Conservation (phyloP, 2,888 invertebrate genomes). For the Macropis europaea region DNA sequence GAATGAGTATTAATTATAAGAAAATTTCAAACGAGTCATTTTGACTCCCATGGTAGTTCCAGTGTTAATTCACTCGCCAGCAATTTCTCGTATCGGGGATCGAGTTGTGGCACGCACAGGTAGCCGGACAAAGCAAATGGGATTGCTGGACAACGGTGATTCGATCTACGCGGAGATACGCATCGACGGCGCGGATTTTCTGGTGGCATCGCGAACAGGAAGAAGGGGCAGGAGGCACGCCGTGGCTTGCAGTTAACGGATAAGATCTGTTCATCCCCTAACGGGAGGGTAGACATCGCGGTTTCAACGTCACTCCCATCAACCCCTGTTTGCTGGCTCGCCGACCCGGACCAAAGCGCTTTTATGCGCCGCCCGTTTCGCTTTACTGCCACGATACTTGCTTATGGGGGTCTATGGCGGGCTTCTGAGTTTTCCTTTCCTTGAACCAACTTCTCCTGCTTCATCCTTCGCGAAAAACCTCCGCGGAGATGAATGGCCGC, state of each 20-base stretch:
- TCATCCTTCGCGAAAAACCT: neutral
- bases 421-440: slow-evolving; percentile 34
- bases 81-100: neutral
- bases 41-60: no score
- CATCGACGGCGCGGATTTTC: slow-evolving; percentile 56
- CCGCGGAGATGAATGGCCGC: no score
- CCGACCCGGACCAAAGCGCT: slow-evolving; percentile 54
- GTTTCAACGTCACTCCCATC: slow-evolving; percentile 71
- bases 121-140: slow-evolving; percentile 40
- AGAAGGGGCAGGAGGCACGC: slow-evolving; percentile 27
- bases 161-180: slow-evolving; percentile 42
- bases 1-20: no score
- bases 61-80: neutral
- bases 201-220: slow-evolving; percentile 29
- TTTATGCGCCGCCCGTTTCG: slow-evolving; percentile 70
- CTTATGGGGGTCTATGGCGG: slow-evolving; percentile 27
- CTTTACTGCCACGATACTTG: slow-evolving; percentile 67
- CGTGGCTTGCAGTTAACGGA: slow-evolving; percentile 65
- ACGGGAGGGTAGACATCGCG: slow-evolving; percentile 61
- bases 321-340: slow-evolving; percentile 45
- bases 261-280: slow-evolving; percentile 72
- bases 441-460: slow-evolving; percentile 1
- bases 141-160: slow-evolving; percentile 37
- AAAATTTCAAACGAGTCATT: no score
- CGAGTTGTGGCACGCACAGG: slow-evolving; percentile 27